Evolutionary conservation across 2,888 invertebrate genomes (phyloP).

Genomic region (Priocnemis perturbator): DNA sequence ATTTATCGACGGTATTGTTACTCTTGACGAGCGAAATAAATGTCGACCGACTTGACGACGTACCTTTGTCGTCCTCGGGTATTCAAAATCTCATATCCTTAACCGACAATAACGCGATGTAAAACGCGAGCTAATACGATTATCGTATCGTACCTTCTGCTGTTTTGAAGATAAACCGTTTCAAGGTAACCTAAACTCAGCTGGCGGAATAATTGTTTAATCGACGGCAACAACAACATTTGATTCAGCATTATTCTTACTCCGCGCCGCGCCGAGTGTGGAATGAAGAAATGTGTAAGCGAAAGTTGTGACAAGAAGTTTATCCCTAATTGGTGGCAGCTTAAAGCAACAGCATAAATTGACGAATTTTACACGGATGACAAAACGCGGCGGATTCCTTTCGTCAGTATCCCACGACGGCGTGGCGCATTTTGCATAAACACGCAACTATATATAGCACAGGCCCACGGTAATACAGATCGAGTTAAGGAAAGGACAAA

Average conservation of each 20-base stretch:
- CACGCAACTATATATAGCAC: too few relatives aligned
- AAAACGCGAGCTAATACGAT: conserved; percentile 1
- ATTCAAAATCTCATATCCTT: conserved; percentile 3
- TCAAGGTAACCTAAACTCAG: conserved; percentile 52
- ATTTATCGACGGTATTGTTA: too few relatives aligned
- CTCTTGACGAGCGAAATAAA: too few relatives aligned
- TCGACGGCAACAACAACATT: conserved; percentile 55
- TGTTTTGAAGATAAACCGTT: conserved; percentile 55
- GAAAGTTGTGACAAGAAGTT: conserved; percentile 6
- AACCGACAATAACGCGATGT: background rate
- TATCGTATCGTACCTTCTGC: background rate
- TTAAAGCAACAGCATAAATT: conserved; percentile 24
- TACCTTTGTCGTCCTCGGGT: background rate
- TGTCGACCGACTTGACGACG: background rate
- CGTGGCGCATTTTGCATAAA: background rate
- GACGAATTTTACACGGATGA: conserved; percentile 19
- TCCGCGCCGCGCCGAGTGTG: background rate
- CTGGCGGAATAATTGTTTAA: conserved; percentile 56
- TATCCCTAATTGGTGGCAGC: conserved; percentile 28
- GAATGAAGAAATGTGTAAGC: conserved; percentile 11
- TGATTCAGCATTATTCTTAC: conserved; percentile 56
- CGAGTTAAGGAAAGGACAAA: too few relatives aligned
- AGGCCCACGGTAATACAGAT: too few relatives aligned
- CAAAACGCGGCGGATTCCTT: conserved; percentile 18
- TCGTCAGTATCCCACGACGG: background rate